Conservation (phyloP, 2,797 vertebrate species). For the Tapirus indicus region DNA sequence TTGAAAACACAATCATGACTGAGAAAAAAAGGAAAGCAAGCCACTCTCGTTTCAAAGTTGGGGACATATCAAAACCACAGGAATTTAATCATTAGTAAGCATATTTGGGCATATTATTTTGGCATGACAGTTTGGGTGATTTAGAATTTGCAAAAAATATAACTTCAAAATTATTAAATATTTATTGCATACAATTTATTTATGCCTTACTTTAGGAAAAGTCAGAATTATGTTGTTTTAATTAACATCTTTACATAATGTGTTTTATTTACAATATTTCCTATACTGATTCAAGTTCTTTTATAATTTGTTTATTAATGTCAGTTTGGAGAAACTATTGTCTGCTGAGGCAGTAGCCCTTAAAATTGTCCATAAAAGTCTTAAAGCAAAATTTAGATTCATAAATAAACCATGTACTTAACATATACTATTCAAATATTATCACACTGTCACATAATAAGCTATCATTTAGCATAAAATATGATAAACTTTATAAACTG, state of each 20-base stretch:
- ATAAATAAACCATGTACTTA: not conserved
- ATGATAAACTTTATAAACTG: not conserved
- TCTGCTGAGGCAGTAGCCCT: not conserved
- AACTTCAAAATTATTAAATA: not conserved
- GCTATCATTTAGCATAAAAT: not conserved
- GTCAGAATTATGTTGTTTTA: not conserved
- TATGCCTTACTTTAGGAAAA: not conserved
- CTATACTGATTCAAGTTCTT: not conserved
- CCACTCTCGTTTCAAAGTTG: not conserved
- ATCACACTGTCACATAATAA: not conserved
- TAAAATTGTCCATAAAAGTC: not conserved
- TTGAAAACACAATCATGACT: not conserved
- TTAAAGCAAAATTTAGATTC: not conserved
- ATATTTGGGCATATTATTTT: not conserved
- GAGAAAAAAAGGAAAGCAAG: not conserved
- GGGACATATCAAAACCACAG: not conserved
- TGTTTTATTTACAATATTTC: not conserved
- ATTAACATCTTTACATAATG: not conserved
- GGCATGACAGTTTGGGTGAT: not conserved
- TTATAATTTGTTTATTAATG: not conserved
- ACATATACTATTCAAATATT: not conserved
- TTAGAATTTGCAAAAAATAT: not conserved
- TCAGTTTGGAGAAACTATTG: not conserved
- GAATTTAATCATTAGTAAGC: not conserved
- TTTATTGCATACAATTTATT: not conserved